Evolutionary conservation across 2,797 vertebrate species (phyloP).

Genomic region (Synaphobranchus kaupii): DNA sequence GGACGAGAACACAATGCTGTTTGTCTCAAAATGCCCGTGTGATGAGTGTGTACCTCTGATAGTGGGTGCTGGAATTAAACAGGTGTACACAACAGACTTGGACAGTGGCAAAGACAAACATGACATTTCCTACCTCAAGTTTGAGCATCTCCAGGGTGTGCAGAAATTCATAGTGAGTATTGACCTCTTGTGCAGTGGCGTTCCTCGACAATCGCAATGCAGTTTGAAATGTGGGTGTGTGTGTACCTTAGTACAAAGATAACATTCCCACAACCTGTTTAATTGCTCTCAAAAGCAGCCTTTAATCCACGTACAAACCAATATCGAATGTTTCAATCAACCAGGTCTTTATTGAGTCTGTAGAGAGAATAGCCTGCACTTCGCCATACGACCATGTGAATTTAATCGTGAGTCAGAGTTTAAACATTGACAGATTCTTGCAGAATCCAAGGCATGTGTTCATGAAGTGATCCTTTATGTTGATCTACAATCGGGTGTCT

Average conservation of each 20-base stretch:
- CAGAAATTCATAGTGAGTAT: constrained; percentile 86
- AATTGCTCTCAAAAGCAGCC: background rate
- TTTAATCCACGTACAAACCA: background rate
- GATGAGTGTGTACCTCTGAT: constrained; percentile 95
- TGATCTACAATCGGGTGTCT: background rate
- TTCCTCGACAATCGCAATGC: background rate
- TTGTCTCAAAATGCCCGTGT: constrained; percentile 94
- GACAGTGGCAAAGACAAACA: constrained; percentile 89
- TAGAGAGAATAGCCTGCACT: background rate
- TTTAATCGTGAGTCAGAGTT: background rate
- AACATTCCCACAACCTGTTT: background rate
- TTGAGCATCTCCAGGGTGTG: constrained; percentile 77
- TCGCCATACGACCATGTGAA: background rate
- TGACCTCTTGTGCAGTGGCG: background rate
- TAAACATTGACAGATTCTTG: background rate
- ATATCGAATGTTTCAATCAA: background rate
- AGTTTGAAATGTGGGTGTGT: background rate
- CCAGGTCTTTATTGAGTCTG: background rate
- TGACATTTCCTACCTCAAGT: constrained; percentile 92
- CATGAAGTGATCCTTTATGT: background rate
- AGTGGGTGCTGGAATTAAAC: constrained; percentile 86
- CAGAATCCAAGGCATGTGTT: background rate
- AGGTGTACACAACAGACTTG: constrained; percentile 89
- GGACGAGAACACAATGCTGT: constrained; percentile 86
- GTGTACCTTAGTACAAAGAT: background rate